These are phyloP conservation scores for Eupithecia subfuscata DNA, from an alignment of 2,888 invertebrate species.

Conservation along the genomic window DNA sequence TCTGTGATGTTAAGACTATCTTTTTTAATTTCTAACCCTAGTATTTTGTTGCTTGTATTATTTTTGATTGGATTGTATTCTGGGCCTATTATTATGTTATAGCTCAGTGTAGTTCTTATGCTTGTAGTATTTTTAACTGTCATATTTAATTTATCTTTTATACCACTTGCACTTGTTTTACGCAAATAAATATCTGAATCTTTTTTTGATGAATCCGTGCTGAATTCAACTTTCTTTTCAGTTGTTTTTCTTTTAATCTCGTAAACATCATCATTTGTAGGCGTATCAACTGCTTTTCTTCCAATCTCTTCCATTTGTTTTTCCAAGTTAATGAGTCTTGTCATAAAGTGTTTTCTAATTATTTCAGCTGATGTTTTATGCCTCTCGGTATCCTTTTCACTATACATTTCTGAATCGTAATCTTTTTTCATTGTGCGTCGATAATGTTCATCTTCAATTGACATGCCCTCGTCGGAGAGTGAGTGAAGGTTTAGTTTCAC, in stretches of 20 bases:
- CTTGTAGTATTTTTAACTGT: neutral
- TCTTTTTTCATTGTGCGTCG: neutral
- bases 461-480: neutral
- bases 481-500: neutral
- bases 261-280: neutral
- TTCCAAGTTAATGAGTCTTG: conserved; percentile 21
- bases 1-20: neutral
- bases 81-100: neutral
- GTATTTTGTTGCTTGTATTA: neutral
- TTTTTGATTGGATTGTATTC: neutral
- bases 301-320: conserved; percentile 23
- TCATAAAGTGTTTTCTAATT: conserved; percentile 16
- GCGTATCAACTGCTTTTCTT: conserved; percentile 9
- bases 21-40: neutral
- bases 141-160: neutral
- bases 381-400: neutral
- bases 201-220: neutral
- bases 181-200: no score
- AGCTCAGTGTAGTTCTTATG: neutral
- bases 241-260: neutral
- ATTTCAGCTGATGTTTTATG: conserved; percentile 3
- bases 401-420: neutral
- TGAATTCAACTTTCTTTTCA: neutral
- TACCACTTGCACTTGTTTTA: no score
- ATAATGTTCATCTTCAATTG: neutral